Percentiles rank a stretch among this genome's conserved stretches.
Evolutionary conservation across 1,140 invertebrate species (phyloP).

Genomic region (Zeugodacus cucurbitae): DNA sequence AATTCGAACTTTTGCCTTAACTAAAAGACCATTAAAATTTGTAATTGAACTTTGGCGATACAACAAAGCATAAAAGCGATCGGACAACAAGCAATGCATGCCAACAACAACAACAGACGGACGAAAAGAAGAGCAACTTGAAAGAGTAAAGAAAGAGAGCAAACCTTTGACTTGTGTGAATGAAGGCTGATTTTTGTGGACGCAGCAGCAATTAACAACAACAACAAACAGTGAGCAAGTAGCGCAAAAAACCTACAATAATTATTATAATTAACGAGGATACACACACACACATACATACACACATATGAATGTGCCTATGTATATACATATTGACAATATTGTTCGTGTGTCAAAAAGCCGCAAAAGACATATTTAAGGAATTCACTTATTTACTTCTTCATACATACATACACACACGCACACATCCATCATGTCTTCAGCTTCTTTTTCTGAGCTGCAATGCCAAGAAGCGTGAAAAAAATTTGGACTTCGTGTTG

Average conservation of each 20-base stretch:
- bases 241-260: background rate
- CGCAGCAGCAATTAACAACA: background rate
- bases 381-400: background rate
- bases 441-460: background rate
- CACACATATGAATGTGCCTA: no score
- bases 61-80: background rate
- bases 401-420: no score
- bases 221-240: background rate
- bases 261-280: background rate
- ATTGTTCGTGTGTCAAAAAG: background rate
- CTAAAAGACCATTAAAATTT: conserved; percentile 27
- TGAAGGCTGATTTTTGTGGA: background rate
- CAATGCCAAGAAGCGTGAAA: background rate
- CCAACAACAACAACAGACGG: background rate
- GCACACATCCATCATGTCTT: no score
- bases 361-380: no score
- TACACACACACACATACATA: background rate
- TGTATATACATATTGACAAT: background rate
- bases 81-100: background rate
- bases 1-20: background rate
- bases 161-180: background rate
- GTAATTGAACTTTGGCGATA: conserved; percentile 27
- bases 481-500: background rate
- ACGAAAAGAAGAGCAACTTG: background rate
- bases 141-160: conserved; percentile 12